Conservation (phyloP, 1,140 invertebrate species). For the Cyrtorhinus lividipennis region DNA sequence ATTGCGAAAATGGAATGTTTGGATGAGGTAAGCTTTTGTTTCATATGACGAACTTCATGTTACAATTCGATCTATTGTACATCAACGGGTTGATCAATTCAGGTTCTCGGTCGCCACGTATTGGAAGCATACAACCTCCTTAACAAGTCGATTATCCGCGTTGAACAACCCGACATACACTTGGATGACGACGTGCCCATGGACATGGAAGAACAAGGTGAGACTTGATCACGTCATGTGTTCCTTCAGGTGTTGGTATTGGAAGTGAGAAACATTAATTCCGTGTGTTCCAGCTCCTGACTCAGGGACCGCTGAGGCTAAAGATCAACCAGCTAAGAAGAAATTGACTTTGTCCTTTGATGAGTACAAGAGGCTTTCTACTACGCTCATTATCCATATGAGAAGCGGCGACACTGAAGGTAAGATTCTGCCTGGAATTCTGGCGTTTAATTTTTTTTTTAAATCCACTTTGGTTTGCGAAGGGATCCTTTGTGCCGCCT, state of each 20-base stretch:
- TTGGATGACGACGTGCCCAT: conserved; percentile 39
- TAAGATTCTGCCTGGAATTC: conserved; percentile 23
- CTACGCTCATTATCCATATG: conserved; percentile 82
- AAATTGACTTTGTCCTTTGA: conserved; percentile 86
- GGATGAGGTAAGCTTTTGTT: conserved; percentile 70
- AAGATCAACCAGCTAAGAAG: conserved; percentile 43
- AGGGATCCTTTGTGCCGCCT: too few species aligned
- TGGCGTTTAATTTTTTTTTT: too few species aligned
- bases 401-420: conserved; percentile 63
- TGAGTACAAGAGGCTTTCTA: conserved; percentile 84
- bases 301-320: not conserved
- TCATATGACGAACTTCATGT: too few species aligned
- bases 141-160: conserved; percentile 96
- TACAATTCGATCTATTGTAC: too few species aligned
- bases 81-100: conserved; percentile 11
- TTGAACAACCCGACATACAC: conserved; percentile 95
- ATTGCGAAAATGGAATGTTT: conserved; percentile 92
- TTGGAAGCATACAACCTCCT: conserved; percentile 81
- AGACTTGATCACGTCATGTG: not conserved
- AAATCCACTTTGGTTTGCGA: too few species aligned
- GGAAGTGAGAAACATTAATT: too few species aligned
- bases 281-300: not conserved
- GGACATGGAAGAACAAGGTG: conserved; percentile 11
- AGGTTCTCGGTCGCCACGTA: conserved; percentile 67
- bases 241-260: too few species aligned